Conservation (phyloP, 2,797 vertebrate genomes). For the Peromyscus attwateri region DNA sequence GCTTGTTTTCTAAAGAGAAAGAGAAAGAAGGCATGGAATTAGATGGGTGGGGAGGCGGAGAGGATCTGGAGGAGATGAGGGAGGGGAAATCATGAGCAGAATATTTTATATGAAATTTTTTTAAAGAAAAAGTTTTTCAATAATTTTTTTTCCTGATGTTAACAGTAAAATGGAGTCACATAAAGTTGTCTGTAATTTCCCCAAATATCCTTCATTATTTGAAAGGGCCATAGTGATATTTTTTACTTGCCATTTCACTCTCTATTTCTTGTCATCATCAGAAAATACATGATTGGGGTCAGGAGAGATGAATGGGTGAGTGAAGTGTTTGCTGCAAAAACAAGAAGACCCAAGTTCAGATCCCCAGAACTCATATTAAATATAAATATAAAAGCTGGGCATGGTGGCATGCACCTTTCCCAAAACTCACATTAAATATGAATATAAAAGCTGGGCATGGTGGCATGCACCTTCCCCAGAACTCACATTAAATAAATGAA, state of each 20-base stretch:
- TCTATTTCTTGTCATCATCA: neutral
- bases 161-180: neutral
- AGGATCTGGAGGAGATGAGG: neutral
- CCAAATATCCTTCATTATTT: neutral
- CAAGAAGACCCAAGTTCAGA: neutral
- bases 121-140: neutral
- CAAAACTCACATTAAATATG: neutral
- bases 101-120: neutral
- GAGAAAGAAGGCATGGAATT: neutral
- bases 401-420: neutral
- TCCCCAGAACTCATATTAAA: neutral
- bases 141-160: neutral
- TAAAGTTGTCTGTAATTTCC: neutral
- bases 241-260: neutral
- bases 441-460: neutral
- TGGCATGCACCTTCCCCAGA: neutral
- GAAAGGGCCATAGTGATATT: neutral
- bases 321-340: neutral
- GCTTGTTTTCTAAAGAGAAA: neutral
- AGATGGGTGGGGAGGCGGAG: neutral
- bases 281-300: neutral
- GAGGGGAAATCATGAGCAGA: neutral
- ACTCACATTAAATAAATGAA: neutral
- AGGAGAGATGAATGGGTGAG: neutral
- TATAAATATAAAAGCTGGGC: neutral